Conservation (phyloP, 2,888 invertebrate species). For the Pasiphila rectangulata region DNA sequence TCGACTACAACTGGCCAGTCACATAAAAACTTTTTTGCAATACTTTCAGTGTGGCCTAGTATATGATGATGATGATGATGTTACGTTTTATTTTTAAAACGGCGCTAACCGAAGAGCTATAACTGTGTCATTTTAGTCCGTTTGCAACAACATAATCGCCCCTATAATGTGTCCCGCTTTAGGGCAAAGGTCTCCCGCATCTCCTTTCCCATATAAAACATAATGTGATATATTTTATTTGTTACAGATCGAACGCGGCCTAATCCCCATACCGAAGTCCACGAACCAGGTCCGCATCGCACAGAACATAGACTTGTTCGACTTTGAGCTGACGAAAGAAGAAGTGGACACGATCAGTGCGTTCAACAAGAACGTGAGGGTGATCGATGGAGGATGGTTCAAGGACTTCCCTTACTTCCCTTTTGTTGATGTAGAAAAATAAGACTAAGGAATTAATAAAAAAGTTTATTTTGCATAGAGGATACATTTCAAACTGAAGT, state of each 20-base stretch:
- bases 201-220: too few species aligned
- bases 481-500: too few species aligned
- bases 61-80: too few species aligned
- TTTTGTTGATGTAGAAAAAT: slow-evolving; percentile 32
- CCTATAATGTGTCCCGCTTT: too few species aligned
- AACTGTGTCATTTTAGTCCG: too few species aligned
- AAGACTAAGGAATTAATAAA: neutral
- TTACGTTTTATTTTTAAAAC: too few species aligned
- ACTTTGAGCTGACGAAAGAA: slow-evolving; percentile 77
- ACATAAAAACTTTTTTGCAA: too few species aligned
- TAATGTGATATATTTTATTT: slow-evolving; percentile 2
- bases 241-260: slow-evolving; percentile 77
- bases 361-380: slow-evolving; percentile 69
- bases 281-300: slow-evolving; percentile 78
- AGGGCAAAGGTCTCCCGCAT: too few species aligned
- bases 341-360: slow-evolving; percentile 76
- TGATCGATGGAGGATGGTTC: slow-evolving; percentile 48
- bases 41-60: too few species aligned
- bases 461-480: neutral
- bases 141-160: too few species aligned
- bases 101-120: too few species aligned
- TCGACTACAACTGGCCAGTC: too few species aligned
- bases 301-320: slow-evolving; percentile 82
- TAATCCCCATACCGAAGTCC: slow-evolving; percentile 83
- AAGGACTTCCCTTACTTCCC: slow-evolving; percentile 55